A percentile compares a stretch with the other conserved stretches of the same genome.
Evolutionary conservation across 2,888 invertebrate genomes (phyloP).

Genomic region (Meandrusa payeni): DNA sequence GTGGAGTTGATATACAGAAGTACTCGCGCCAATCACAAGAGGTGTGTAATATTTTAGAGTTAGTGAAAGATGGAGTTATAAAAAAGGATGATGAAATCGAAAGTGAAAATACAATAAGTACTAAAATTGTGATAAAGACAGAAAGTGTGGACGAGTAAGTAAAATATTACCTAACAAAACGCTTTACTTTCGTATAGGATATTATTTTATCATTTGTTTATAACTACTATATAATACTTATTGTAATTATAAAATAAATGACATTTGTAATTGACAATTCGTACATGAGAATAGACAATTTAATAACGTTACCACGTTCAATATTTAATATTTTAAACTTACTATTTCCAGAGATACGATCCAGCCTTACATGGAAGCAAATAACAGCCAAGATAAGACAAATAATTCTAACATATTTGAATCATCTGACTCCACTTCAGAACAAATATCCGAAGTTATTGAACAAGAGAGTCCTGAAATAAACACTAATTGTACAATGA

Average conservation of each 20-base stretch:
- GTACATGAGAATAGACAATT: background rate
- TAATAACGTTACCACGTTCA: background rate
- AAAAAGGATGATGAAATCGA: slow-evolving; percentile 43
- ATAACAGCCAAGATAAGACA: slow-evolving; percentile 33
- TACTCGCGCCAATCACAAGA: slow-evolving; percentile 60
- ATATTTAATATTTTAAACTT: too few relatives aligned
- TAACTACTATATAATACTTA: background rate
- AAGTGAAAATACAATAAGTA: slow-evolving; percentile 48
- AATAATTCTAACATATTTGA: slow-evolving; percentile 34
- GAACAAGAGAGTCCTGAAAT: slow-evolving; percentile 43
- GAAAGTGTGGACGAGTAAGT: slow-evolving; percentile 73
- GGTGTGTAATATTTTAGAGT: slow-evolving; percentile 62
- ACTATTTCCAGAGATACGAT: slow-evolving; percentile 26
- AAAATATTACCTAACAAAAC: too few relatives aligned
- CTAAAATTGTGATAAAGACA: slow-evolving; percentile 67
- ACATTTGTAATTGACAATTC: slow-evolving; percentile 10
- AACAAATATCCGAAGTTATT: slow-evolving; percentile 43
- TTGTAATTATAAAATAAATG: slow-evolving; percentile 8
- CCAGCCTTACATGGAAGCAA: slow-evolving; percentile 25
- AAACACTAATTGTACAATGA: slow-evolving; percentile 29
- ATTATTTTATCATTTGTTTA: slow-evolving; percentile 11
- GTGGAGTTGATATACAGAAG: slow-evolving; percentile 50
- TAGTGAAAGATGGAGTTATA: slow-evolving; percentile 56
- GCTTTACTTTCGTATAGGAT: background rate
- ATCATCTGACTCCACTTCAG: slow-evolving; percentile 47